Base-by-base conservation (phyloP, 2,888 invertebrate genomes). In the Ryuthela nishihirai region DNA sequence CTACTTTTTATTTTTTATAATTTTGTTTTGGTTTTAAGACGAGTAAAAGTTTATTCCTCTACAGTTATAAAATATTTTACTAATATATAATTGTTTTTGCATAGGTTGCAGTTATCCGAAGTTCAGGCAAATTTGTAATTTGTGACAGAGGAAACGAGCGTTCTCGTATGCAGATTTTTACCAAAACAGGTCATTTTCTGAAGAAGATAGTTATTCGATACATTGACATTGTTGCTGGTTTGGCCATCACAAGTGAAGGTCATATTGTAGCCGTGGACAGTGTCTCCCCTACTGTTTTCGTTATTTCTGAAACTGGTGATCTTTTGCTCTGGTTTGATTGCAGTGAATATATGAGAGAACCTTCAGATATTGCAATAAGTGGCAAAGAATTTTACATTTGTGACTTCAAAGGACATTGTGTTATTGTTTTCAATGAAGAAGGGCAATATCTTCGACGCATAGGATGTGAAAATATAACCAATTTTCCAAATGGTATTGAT, bases 381-480 rank as follows among this genome's bases (percentile, higher is more conserved):
- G 91, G 91, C 85, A 77, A 78, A 43, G 67, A 68, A 38, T 78
- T 75, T 65, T 97, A 90, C 77, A 92, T 97, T 60, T 97, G 95
- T 76, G 95, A 97, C 77, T 97, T 95, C 76, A 97, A 97, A 77
- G 95, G 94, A 47, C 95, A 95, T 78, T 94, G 94, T 76, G 94
- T 95, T 48, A 94, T 95, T 49, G 94, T 94, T 21, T 94, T 95
- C 41, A 94, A 94, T 75, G 92, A 93, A 73, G 88, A 89, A 65
- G 95, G 95, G 54, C 83, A 84, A 64, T 95, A 91, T 77, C 78
- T 92, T 71, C 86, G 94, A 67, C 86, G 92, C 68, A 95, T 97
- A 75, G 97, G 95, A 66, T 88, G 88, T 77, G 93, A 95, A 77
- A 91, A 86, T 74, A 84, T 95, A 69, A 97, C 95, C 70, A 93